Evolutionary conservation across 2,888 invertebrate species (phyloP), one percentile per base, ranked within the genome.

Genomic region (Zaprionus obscuricornis): DNA sequence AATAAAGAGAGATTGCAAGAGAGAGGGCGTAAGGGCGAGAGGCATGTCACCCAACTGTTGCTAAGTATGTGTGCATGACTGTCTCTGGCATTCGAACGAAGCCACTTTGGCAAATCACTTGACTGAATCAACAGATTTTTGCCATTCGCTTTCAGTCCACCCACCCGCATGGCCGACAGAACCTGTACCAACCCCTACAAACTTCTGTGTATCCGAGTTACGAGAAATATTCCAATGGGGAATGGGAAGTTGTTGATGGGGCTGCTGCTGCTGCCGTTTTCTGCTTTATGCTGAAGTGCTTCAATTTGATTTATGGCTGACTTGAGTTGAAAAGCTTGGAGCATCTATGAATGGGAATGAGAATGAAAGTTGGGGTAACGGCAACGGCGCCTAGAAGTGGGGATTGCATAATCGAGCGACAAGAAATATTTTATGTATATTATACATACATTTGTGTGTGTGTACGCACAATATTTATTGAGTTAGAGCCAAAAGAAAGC

Each of bases 101-200:
- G 86, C 86, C 85, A 87, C 87, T 87, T 87, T 81, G 68, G 78
- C 54, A 87, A 83, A 87, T 83, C 86, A 83, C 83, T 86, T 84
- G 85, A 66, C 77, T 86, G 87, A 83, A 81, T 83, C 83, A 83
- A 83, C 83, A 83, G 87, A 87, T 87, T 83, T 76, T 47, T 68
- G 78, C 82, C 60, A 76, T 86, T 34, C 37, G 29, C 63, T 63
- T 56, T 37, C 40, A 68, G 72, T 76, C 62, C 37, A 59, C 68
- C 52, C 79, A 62, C 45, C 31, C 50, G 49, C 52, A 39, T 37
- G 22, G 7, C 4, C 22, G 22, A 22, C 4, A 4, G 22, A 22
- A 22, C 22, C 7, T 22, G 7, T 22, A 7, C 16, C 52, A 42
- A 31, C 43, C 54, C 62, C 56, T 33, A 33, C 54, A 17, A 2